A percentile compares a stretch with the other conserved stretches of the same genome.
These are phyloP conservation scores for Megaceryle torquata DNA, from an alignment of 2,113 vertebrate genomes.

Conservation along the genomic window DNA sequence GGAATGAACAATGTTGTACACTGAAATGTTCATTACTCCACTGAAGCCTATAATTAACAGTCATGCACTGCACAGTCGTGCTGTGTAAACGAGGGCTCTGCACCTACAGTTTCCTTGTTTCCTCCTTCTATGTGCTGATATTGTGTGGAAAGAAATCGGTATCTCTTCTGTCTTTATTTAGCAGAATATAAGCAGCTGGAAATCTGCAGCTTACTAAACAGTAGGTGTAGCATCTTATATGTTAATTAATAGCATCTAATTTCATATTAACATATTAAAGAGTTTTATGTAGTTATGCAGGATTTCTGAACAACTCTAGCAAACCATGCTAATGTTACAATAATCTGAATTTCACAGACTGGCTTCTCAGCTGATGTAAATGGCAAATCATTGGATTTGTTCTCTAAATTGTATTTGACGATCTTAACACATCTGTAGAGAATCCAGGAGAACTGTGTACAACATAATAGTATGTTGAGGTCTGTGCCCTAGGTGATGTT, in stretches of 20 bases:
- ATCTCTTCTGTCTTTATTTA: background rate
- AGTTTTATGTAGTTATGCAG: background rate
- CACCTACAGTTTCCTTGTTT: background rate
- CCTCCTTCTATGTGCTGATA: background rate
- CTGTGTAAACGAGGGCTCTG: background rate
- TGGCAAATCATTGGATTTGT: background rate
- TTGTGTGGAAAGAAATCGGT: background rate
- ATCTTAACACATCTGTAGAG: background rate
- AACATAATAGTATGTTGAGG: background rate
- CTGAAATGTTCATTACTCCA: background rate
- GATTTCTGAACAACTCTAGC: background rate
- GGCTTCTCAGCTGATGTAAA: background rate
- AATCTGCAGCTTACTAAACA: background rate
- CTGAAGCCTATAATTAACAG: constrained; percentile 20
- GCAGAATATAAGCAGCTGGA: background rate
- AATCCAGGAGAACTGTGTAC: background rate
- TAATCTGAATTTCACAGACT: background rate
- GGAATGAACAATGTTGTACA: background rate
- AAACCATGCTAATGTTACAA: background rate
- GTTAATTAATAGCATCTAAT: background rate
- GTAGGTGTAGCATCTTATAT: background rate
- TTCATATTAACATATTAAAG: background rate
- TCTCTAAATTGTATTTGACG: background rate
- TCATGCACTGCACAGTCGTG: background rate
- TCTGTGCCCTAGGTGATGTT: background rate